Percentiles rank a stretch among this genome's conserved stretches.
Evolutionary conservation across 2,113 vertebrate genomes (phyloP).

Genomic region (Ivindomyrus marchei): DNA sequence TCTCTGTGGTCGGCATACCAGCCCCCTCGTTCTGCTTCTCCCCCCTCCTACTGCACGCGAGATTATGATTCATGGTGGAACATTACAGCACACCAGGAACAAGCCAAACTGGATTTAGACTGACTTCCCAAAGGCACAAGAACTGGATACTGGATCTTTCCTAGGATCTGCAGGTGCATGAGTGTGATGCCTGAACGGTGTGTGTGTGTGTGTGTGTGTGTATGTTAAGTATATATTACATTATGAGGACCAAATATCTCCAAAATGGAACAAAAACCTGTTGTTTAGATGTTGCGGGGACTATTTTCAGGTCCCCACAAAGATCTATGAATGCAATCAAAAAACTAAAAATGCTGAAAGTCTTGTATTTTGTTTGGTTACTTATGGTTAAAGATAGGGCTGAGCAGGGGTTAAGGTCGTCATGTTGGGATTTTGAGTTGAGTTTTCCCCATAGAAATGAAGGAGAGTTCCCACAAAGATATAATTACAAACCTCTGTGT

Average conservation of each 20-base stretch:
- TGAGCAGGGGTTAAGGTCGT: background rate
- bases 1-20: background rate
- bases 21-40: background rate
- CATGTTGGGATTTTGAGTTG: background rate
- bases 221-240: background rate
- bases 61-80: background rate
- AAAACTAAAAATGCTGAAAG: too few species aligned
- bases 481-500: background rate
- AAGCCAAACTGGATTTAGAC: background rate
- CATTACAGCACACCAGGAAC: background rate
- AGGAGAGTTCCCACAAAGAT: background rate
- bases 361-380: background rate
- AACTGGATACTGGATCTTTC: background rate
- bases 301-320: too few species aligned
- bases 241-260: background rate
- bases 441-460: background rate
- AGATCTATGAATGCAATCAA: too few species aligned
- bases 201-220: background rate
- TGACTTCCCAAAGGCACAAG: background rate
- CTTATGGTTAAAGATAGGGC: background rate
- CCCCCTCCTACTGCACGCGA: background rate
- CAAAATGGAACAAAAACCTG: too few species aligned
- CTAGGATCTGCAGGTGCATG: background rate
- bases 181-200: background rate
- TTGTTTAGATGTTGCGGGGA: too few species aligned